Evolutionary conservation across 2,797 vertebrate species (phyloP), one percentile per base, ranked within the genome.

Genomic region (Dryobates pubescens): DNA sequence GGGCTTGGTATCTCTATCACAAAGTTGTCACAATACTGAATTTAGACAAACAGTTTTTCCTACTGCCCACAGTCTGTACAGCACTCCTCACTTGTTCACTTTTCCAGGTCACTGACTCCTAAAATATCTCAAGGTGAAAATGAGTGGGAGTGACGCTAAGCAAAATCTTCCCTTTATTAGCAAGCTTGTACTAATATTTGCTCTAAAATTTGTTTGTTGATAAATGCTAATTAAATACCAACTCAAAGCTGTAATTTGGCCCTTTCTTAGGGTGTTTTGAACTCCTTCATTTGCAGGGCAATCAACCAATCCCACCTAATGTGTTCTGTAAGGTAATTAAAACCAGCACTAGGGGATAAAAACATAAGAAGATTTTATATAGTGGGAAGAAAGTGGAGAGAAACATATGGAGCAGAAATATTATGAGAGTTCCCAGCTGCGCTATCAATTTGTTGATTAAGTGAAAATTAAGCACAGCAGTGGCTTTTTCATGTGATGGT

Each of bases 51-150:
- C 80, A 90, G 58, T 76, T 95, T 94, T 95, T 95, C 64, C 77
- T 86, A 30, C 82, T 89, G 87, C 91, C 95, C 87, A 92, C 94
- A 88, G 70, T 81, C 89, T 82, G 70, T 56, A 82, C 24, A 38
- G 53, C 72, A 62, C 45, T 89, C 49, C 87, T 58, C 0, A 1
- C 54, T 91, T 88, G 87, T 76, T 92, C 89, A 78, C 61, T 95
- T 92, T 96, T 95, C 80, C 95, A 89, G 89, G 87, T 93, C 93
- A 89, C 81, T 82, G 94, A 71, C 68, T 34, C 74, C 36, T 88
- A 83, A 94, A 94, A 84, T 82, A 93, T 49, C 65, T 86, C 89
- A 94, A 94, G 80, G 89, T 95, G 87, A 95, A 96, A 95, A 92
- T 14, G 68, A 93, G 80, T 76, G 58, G 85, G 89, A 91, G 45